phyloP scores from a whole-genome alignment of 1,140 invertebrate genomes.

The Panulirus ornatus region DNA sequence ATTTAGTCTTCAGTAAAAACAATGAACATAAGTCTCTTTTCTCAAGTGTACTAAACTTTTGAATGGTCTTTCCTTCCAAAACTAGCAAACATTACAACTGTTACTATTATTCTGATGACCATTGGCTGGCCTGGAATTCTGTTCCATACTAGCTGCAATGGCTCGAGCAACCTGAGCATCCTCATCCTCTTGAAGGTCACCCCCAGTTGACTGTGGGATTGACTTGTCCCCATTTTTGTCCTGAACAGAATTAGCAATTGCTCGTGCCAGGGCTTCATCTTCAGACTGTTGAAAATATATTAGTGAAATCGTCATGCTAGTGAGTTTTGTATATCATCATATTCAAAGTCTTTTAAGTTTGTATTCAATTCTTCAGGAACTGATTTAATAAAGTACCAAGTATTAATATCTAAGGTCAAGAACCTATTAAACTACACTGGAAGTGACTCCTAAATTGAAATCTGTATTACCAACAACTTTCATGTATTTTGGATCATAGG shows the following conservation, averaged over 20 bases:
- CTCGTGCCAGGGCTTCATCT: conserved; percentile 50
- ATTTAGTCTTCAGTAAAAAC: neutral
- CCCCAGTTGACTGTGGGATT: neutral
- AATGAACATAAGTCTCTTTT: too few species aligned
- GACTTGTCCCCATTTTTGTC: conserved; percentile 13
- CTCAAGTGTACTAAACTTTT: neutral
- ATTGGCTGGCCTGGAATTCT: neutral
- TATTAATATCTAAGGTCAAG: too few species aligned
- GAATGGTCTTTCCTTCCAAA: neutral
- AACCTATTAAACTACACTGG: too few species aligned
- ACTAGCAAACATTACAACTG: conserved; percentile 46
- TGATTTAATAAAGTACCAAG: too few species aligned
- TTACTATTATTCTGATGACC: conserved; percentile 25
- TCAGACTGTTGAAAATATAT: conserved; percentile 44
- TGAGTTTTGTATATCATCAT: too few species aligned
- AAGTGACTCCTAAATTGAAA: too few species aligned
- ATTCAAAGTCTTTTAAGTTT: too few species aligned
- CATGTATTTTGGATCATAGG: too few species aligned
- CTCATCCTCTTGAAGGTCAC: conserved; percentile 16
- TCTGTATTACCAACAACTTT: too few species aligned
- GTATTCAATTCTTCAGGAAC: too few species aligned
- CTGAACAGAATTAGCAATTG: conserved; percentile 50
- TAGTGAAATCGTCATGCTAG: too few species aligned
- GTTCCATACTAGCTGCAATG: conserved; percentile 54
- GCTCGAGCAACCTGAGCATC: conserved; percentile 49